These are phyloP conservation scores for Anoplopoma fimbria DNA, from an alignment of 2,113 vertebrate species.

Conservation along the genomic window DNA sequence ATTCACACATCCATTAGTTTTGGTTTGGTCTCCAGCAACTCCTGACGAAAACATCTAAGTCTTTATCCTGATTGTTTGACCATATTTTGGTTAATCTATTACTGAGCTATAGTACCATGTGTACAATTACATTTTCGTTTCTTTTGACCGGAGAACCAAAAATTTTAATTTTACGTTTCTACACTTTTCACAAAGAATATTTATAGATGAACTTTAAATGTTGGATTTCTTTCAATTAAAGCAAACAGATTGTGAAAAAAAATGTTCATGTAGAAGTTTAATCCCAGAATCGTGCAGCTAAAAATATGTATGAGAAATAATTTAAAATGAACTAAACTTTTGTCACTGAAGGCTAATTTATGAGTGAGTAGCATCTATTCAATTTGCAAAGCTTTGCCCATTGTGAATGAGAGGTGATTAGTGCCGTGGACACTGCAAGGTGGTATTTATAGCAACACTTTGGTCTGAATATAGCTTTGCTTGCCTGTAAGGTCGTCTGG, in stretches of 20 bases:
- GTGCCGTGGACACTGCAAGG: conserved; percentile 7
- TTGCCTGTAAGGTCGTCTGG: conserved; percentile 59
- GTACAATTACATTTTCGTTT: not conserved
- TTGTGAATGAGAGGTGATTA: conserved; percentile 45
- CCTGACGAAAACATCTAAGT: not conserved
- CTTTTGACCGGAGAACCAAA: not conserved
- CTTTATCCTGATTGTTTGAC: not conserved
- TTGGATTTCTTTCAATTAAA: not conserved
- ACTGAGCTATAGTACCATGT: not conserved
- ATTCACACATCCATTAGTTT: not conserved
- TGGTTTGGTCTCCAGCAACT: conserved; percentile 1
- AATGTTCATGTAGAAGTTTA: not conserved
- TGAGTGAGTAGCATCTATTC: not conserved
- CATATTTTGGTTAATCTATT: not conserved
- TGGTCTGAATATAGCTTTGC: conserved; percentile 72
- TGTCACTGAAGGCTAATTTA: not conserved
- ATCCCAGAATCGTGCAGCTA: no score
- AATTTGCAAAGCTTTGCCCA: conserved; percentile 23
- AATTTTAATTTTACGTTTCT: not conserved
- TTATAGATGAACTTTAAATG: not conserved
- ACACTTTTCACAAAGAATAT: not conserved
- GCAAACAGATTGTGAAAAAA: not conserved
- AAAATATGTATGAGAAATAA: not conserved
- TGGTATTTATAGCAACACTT: conserved; percentile 76
- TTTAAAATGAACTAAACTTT: conserved; percentile 2